Conservation (phyloP, 1,140 invertebrate genomes). For the Plodia interpunctella region DNA sequence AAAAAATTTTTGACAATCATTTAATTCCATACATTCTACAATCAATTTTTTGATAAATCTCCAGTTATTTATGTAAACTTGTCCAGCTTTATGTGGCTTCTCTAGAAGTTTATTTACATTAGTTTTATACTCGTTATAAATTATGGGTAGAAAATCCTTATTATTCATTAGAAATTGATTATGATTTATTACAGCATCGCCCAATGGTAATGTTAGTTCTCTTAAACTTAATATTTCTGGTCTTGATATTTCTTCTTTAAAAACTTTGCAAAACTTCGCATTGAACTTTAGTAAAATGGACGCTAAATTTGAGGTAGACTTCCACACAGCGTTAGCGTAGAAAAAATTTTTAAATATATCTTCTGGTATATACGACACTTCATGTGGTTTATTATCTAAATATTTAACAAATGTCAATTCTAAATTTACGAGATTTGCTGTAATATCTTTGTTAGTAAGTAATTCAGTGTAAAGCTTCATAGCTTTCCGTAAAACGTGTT, state of each 20-base stretch:
- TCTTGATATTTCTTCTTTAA: constrained; percentile 63
- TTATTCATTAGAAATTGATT: constrained; percentile 53
- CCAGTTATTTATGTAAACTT: constrained; percentile 77
- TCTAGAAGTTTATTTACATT: constrained; percentile 79
- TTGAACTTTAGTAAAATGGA: constrained; percentile 73
- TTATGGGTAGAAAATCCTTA: constrained; percentile 59
- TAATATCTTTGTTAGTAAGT: constrained; percentile 49
- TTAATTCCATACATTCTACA: constrained; percentile 75
- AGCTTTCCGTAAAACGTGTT: constrained; percentile 44
- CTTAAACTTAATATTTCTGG: constrained; percentile 70
- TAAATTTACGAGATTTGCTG: constrained; percentile 71
- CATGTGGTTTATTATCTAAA: constrained; percentile 78
- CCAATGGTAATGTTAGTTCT: constrained; percentile 78
- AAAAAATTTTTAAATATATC: constrained; percentile 74
- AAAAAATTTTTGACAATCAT: constrained; percentile 75
- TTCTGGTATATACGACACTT: constrained; percentile 64
- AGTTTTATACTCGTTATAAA: constrained; percentile 78
- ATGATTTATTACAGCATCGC: constrained; percentile 68
- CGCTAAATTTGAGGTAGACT: constrained; percentile 73
- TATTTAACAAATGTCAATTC: constrained; percentile 77
- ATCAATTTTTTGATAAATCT: constrained; percentile 75
- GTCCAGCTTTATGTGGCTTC: constrained; percentile 81
- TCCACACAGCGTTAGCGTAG: constrained; percentile 63
- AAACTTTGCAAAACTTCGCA: constrained; percentile 59
- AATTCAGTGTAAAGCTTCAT: constrained; percentile 57